Evolutionary conservation across 2,888 invertebrate genomes (phyloP), one percentile per base, ranked within the genome.

Genomic region (Sinohyriopsis cumingii): DNA sequence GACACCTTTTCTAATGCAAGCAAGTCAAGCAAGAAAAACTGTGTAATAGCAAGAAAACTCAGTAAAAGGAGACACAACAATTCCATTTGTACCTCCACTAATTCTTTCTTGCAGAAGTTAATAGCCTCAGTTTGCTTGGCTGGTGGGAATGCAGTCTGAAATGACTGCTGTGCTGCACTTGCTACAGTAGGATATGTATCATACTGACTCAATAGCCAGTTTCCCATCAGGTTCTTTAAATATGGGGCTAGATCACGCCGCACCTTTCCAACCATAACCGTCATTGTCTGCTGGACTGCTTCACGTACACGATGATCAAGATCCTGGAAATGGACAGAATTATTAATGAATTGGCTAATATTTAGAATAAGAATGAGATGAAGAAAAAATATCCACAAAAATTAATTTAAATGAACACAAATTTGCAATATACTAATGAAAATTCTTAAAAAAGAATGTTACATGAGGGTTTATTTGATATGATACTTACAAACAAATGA

Each of bases 141-240:
- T 12, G 93, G 91, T 0, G 96, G 94, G 90, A 98, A 98, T 0
- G 95, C 94, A 72, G 92, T 92, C 28, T 84, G 75, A 78, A 96
- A 95, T 6, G 94, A 93, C 78, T 91, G 90, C 55, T 89, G 90
- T 1, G 96, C 95, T 71, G 93, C 93, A 78, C 93, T 92, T 9
- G 95, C 94, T 24, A 95, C 96, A 18, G 96, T 96, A 57, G 95
- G 94, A 90, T 96, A 95, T 19, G 94, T 94, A 89, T 98, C 97
- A 91, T 94, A 94, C 87, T 94, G 95, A 66, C 95, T 94, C 61
- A 94, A 93, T 84, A 97, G 93, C 97, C 97, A 97, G 5, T 94
- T 92, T 2, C 96, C 95, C 87, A 91, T 93, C 73, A 97, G 88
- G 86, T 93, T 93, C 84, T 94, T 94, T 67, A 98, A 91, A 87